Percentiles rank a stretch among this genome's conserved stretches.
phyloP scores from a whole-genome alignment of 1,140 invertebrate species.

The Metopolophium dirhodum region DNA sequence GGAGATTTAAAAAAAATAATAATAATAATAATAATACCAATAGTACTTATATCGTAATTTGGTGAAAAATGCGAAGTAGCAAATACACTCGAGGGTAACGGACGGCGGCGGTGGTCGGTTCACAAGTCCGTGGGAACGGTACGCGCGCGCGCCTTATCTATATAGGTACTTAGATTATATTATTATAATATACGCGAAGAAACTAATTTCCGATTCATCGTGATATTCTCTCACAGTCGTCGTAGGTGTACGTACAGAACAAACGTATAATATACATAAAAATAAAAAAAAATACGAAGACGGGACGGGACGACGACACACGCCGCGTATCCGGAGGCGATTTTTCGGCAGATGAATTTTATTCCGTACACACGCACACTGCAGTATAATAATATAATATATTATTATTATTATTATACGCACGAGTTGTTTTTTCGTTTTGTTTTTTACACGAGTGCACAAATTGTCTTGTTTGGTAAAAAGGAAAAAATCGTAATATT shows the following conservation, averaged over 20 bases:
- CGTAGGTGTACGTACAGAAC: background rate
- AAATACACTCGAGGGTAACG: conserved; percentile 4
- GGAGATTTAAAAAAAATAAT: background rate
- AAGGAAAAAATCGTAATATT: background rate
- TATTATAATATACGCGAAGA: background rate
- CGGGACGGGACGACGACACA: background rate
- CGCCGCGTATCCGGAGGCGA: background rate
- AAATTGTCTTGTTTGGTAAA: background rate
- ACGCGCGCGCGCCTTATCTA: background rate
- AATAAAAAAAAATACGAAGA: background rate
- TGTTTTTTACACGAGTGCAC: background rate
- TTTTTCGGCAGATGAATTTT: conserved; percentile 4
- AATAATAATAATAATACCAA: background rate
- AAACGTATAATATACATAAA: background rate
- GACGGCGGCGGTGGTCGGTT: background rate
- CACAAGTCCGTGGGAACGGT: conserved; percentile 41
- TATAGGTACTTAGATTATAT: background rate
- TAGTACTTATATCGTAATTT: background rate
- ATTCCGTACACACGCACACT: background rate
- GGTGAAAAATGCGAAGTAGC: conserved; percentile 22
- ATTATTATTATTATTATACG: background rate
- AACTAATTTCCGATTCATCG: conserved; percentile 35
- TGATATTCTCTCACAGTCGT: conserved; percentile 28
- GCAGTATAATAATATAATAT: background rate
- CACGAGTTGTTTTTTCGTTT: too few relatives aligned